phyloP scores from a whole-genome alignment of 2,888 invertebrate species.

The Ommatoiulus sabulosus region DNA sequence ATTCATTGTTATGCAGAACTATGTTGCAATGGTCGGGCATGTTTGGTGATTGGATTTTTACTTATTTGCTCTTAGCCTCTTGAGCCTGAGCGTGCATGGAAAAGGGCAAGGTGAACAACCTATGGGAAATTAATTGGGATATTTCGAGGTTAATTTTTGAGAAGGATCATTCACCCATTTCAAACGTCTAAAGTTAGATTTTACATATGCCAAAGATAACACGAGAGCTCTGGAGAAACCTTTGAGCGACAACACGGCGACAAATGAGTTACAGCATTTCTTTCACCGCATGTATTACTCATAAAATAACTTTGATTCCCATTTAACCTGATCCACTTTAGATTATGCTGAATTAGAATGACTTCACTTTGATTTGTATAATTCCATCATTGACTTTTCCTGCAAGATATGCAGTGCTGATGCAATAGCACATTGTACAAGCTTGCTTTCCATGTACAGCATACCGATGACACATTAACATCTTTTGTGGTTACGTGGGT shows the following conservation, averaged over 20 bases:
- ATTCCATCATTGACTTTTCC: neutral
- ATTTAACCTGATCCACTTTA: neutral
- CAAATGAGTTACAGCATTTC: neutral
- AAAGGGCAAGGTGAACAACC: neutral
- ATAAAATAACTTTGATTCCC: neutral
- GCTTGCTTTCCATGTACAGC: neutral
- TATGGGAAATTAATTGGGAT: neutral
- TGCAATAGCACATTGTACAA: neutral
- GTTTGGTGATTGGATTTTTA: neutral
- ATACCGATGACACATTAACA: neutral
- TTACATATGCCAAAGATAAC: neutral
- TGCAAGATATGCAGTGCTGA: neutral
- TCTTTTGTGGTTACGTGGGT: neutral
- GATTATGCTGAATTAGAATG: neutral
- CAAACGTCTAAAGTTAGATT: neutral
- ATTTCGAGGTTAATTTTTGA: neutral
- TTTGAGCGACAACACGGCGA: neutral
- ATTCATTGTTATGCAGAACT: no score
- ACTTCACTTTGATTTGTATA: neutral
- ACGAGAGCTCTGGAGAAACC: no score
- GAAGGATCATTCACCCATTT: neutral
- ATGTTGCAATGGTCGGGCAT: neutral
- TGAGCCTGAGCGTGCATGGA: neutral
- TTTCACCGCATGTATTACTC: neutral
- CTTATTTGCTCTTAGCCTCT: neutral